phyloP scores from a whole-genome alignment of 2,888 invertebrate genomes.

The Keiferia lycopersicella region DNA sequence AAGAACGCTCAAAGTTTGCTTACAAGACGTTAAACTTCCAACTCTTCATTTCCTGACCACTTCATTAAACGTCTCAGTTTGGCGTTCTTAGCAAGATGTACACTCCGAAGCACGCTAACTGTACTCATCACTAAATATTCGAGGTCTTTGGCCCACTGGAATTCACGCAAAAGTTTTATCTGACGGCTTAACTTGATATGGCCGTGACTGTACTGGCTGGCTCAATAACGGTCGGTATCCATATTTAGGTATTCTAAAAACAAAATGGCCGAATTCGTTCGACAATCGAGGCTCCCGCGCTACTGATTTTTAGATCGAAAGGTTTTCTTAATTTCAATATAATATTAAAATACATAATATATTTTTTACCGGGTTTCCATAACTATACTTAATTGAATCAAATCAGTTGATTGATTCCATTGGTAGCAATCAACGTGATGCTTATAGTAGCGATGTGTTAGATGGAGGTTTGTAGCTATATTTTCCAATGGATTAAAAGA shows the following conservation, averaged over 20 bases:
- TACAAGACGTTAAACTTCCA: constrained; percentile 8
- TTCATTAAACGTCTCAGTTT: constrained; percentile 6
- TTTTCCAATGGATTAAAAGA: no score
- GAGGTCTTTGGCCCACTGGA: neutral
- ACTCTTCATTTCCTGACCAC: constrained; percentile 9
- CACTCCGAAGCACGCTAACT: neutral
- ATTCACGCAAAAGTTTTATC: neutral
- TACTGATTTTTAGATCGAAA: neutral
- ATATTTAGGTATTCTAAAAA: neutral
- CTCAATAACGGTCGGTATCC: neutral
- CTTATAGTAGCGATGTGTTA: no score
- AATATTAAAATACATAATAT: no score
- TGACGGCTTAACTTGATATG: neutral
- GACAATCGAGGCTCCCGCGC: neutral
- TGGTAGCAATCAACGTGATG: no score
- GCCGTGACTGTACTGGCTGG: neutral
- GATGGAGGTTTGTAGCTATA: no score
- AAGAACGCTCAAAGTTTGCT: constrained; percentile 5
- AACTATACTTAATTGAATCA: no score
- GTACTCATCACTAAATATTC: neutral
- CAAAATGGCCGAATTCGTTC: neutral
- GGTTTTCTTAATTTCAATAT: neutral
- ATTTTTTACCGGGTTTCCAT: no score
- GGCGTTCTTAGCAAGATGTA: neutral
- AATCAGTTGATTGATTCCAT: no score